Base-by-base conservation (phyloP, 2,113 vertebrate genomes). In the Proteles cristata region DNA sequence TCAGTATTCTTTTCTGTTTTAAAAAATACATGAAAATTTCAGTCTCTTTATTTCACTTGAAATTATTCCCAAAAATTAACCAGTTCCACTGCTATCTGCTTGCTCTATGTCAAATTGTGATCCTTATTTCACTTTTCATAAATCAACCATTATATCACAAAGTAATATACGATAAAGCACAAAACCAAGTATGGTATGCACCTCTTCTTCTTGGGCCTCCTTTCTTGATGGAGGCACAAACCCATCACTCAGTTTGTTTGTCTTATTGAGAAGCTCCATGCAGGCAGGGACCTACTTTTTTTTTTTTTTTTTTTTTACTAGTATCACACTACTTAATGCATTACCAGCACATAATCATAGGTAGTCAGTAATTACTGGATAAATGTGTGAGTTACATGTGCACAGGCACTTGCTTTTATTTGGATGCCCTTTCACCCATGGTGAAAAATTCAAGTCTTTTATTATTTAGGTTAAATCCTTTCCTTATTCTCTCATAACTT, bases 11-110 rank as follows among this genome's bases (percentile, higher is more conserved):
- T 4, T 63, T 48, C 9, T 31, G 4, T 17, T 73, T 91, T 93
- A 63, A 0, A 89, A 94, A 17, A 79, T 4, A 31, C 11, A 58
- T 33, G n/a, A 84, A 82, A 86, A 58, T n/a, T 89, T 73, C 48
- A 94, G 39, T 45, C 61, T 66, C 26, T 86, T 84, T 80, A 65
- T 82, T 88, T 96, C 65, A 45, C 31, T 33, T 77, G 45, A 91
- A 92, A 85, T 92, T 74, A 76, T 71, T 88, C 85, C 94, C 69
- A 66, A 79, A 96, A 96, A 87, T 85, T 23, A 63, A 63, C 25
- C 23, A 26, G 31, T 77, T 66, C 16, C 15, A 39, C 50, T 35
- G n/a, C 48, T 50, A 16, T 83, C 9, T 80, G 12, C 5, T 68
- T 61, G n/a, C 21, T 68, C 21, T 55, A 50, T 21, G 50, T 48